Evolutionary conservation across 2,113 vertebrate genomes (phyloP), one percentile per base, ranked within the genome.

Genomic region (Phylloscopus trochiloides): DNA sequence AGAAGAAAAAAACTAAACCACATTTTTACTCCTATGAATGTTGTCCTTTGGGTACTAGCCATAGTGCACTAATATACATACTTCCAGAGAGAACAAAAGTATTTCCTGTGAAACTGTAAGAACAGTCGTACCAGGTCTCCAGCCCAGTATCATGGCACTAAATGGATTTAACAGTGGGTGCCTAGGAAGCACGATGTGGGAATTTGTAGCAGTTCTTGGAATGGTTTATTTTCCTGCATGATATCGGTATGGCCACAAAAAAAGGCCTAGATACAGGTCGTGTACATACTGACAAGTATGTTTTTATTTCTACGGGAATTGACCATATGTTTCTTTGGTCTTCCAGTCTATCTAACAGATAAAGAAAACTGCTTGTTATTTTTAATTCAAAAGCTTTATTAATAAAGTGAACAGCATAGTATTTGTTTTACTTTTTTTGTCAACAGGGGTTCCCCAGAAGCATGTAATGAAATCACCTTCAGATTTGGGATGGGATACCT

Each of bases 241-340:
- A 42, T 66, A 57, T 2, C 0, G 0, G 1, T 36, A 52, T 20
- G 29, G 3, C 6, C 32, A 71, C 6, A 51, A 43, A 90, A 90
- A 66, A 61, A 8, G 11, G 5, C 9, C 9, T 31, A 34, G 7
- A 65, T 48, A n/a, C 1, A 52, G 1, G 2, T 43, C 48, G 7
- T 73, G 28, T 6, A 62, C 17, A 32, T 66, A 45, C 2, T 38
- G 42, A 61, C 22, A 74, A 36, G 25, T 31, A 29, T 3, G 1
- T 12, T 48, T 68, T 68, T 40, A 61, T 61, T 90, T 87, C n/a
- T 77, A 1, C 50, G 21, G n/a, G 14, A 76, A 59, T 25, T 28
- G 2, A 28, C 2, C 1, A 3, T 28, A 45, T 54, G 32, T 70
- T 40, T 50, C 20, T 61, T 71, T 72, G 25, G 13, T 54, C 10